phyloP scores from a whole-genome alignment of 2,113 vertebrate genomes.

The Ellobius talpinus region DNA sequence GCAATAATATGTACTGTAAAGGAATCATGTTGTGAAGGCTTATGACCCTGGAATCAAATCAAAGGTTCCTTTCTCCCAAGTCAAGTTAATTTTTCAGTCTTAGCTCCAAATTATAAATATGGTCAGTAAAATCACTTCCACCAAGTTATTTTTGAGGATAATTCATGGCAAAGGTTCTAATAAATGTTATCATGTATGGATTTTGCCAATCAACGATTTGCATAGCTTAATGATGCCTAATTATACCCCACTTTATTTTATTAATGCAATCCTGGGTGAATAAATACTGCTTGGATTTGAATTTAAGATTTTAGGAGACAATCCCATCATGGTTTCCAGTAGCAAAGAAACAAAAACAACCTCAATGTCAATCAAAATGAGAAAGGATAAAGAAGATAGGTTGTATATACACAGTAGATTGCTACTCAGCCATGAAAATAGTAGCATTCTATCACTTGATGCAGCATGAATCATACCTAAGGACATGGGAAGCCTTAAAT shows the following conservation, averaged over 20 bases:
- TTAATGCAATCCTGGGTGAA: not conserved
- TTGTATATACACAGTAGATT: not conserved
- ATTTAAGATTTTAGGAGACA: not conserved
- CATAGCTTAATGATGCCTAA: not conserved
- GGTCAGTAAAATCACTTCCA: not conserved
- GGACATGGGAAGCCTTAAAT: not conserved
- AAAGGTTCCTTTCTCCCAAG: not conserved
- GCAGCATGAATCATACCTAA: not conserved
- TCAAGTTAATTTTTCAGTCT: not conserved
- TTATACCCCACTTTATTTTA: not conserved
- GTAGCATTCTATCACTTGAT: not conserved
- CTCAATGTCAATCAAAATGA: not conserved
- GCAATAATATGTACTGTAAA: not conserved
- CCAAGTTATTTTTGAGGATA: not conserved
- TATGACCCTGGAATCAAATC: not conserved
- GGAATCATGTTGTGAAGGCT: not conserved
- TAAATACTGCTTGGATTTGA: not conserved
- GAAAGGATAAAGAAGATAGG: not conserved
- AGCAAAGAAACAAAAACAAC: not conserved
- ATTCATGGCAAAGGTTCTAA: not conserved
- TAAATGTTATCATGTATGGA: not conserved
- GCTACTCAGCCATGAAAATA: not conserved
- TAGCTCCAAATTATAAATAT: not conserved
- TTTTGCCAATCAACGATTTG: not conserved
- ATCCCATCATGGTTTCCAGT: not conserved